Base-by-base conservation (phyloP, 2,888 invertebrate species). In the Malachius bipustulatus region DNA sequence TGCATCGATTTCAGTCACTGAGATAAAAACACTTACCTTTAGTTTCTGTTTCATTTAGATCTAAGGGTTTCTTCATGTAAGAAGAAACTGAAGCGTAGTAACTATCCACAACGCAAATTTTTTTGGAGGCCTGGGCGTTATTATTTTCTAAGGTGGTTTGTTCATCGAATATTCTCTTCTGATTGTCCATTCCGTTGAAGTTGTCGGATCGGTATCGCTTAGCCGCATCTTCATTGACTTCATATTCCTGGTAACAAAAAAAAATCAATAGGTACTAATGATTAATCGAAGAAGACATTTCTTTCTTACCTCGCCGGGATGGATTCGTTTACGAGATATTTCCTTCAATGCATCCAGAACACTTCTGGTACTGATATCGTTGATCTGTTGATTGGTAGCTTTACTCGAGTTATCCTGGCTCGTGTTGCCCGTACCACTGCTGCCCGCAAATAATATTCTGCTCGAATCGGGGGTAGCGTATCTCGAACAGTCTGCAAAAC, bases 301-400 rank as follows among this genome's bases (percentile, higher is more conserved):
- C n/a, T n/a, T 14, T 43, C 42, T 43, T 45, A 57, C 57, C 39
- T 55, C 69, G 44, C 57, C 63, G 27, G 63, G 60, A 45, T 67
- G 69, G 15, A 71, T 69, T 19, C 71, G 57, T 50, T 71, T 71
- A 14, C 70, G 56, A 1, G 71, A 71, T 32, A 71, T 70, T 51
- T 71, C 71, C 42, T 69, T 70, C 1, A 71, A 49, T 9, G 67
- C 71, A 49, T 71, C 71, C 19, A 71, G 50, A 3, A 71, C 69
- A 50, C 67, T 70, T 34, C 65, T 58, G 2, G 69, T 67, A 32
- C 56, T 56, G 36, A 54, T 49, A 36, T 66, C 66, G 33, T 32
- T 36, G 10, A 28, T 38, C 14, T 32, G 28, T 16, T 30, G 30
- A 13, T 29, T 40, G 6, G 34, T 16, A 14, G 32, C 34, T 24